A percentile compares a stretch with the other conserved stretches of the same genome.
Conservation (phyloP, 2,888 invertebrate genomes). For the Seladonia tumulorum region DNA sequence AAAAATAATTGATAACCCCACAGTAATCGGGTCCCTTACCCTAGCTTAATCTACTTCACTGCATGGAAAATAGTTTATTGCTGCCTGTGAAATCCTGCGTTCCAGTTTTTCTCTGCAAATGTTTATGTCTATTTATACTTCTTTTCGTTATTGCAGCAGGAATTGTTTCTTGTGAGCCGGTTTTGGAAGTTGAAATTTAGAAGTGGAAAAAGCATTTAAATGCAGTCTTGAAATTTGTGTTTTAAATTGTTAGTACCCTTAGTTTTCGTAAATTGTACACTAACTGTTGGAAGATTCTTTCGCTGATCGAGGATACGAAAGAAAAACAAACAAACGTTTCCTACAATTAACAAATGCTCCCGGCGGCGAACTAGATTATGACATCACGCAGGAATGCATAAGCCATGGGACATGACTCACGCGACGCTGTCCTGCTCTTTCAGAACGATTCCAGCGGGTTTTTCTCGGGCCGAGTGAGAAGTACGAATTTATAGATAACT, state of each 20-base stretch:
- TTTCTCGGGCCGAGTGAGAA: conserved; percentile 31
- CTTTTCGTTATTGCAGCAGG: background rate
- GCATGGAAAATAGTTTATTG: background rate
- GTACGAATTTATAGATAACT: conserved; percentile 35
- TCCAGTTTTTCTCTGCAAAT: background rate
- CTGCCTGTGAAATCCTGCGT: background rate
- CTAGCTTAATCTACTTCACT: background rate
- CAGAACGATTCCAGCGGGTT: conserved; percentile 26
- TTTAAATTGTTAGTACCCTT: background rate
- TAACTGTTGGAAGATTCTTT: too few species aligned
- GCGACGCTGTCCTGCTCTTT: conserved; percentile 63
- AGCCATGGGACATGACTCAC: conserved; percentile 79
- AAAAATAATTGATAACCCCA: too few species aligned
- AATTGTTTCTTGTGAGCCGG: too few species aligned
- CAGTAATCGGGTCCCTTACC: too few species aligned
- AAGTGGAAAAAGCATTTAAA: background rate
- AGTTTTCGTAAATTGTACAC: background rate
- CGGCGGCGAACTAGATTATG: conserved; percentile 67
- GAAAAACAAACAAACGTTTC: conserved; percentile 6
- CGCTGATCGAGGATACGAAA: background rate
- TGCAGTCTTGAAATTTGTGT: background rate
- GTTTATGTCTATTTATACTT: background rate
- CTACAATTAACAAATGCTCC: conserved; percentile 23
- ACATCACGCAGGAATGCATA: conserved; percentile 82
- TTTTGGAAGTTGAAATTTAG: too few species aligned